Conservation (phyloP, 2,888 invertebrate genomes). For the Acleris cristana region DNA sequence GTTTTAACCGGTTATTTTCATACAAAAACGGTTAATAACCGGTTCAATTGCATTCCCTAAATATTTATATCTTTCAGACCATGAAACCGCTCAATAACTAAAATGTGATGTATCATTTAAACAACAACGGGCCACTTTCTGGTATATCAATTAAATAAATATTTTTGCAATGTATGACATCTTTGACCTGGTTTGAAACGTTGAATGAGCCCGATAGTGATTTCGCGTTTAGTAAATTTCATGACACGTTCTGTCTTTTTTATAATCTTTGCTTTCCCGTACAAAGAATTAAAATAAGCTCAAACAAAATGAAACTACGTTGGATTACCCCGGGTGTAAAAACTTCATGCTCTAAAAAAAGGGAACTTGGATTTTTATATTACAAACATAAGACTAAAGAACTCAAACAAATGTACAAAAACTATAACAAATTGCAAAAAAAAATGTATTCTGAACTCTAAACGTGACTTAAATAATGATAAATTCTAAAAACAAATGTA, state of each 20-base stretch:
- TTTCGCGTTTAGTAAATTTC: not conserved
- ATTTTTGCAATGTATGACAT: not conserved
- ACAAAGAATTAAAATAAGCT: not conserved
- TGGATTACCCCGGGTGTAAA: not conserved
- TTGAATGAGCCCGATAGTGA: not conserved
- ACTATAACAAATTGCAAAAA: not conserved
- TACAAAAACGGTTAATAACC: too few relatives aligned
- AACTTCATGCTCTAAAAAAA: not conserved
- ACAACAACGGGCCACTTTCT: not conserved
- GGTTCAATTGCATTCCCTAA: not conserved
- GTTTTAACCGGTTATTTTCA: too few relatives aligned
- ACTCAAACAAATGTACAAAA: not conserved
- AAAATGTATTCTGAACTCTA: not conserved
- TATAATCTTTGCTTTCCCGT: conserved; percentile 8
- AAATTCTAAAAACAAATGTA: not conserved
- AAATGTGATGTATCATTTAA: not conserved
- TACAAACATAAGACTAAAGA: not conserved
- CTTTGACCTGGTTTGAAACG: conserved; percentile 2
- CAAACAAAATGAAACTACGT: not conserved
- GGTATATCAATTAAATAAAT: not conserved
- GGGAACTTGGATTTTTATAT: not conserved
- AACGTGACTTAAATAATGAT: not conserved
- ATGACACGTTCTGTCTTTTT: conserved; percentile 8
- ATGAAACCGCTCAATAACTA: not conserved
- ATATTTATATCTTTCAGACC: not conserved